Evolutionary conservation across 2,113 vertebrate genomes (phyloP), one percentile per base, ranked within the genome.

Genomic region (Pterophyllum scalare): DNA sequence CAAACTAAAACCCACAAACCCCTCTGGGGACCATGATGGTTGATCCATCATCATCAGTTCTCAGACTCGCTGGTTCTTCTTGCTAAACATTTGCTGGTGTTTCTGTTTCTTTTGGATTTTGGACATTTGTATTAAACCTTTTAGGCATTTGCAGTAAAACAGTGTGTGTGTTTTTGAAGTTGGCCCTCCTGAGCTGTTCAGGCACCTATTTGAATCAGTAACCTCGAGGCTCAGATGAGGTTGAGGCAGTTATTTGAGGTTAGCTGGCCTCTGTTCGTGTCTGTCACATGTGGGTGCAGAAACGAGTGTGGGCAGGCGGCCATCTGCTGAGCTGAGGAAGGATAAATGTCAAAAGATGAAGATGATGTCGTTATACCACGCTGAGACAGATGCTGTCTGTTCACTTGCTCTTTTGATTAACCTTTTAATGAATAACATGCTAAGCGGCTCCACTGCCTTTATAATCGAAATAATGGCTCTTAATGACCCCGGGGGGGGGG

Each of bases 231-330:
- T 57, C 8, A 28, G 70, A 20, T 59, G 49, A 24, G 43, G 62
- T 13, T 62, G 12, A 82, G 75, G 83, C 87, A 28, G 89, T 89
- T 88, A 77, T 46, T 64, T 89, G 86, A 79, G 83, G 90, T 87
- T 75, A n/a, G 12, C 56, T 70, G 56, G 28, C 20, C 79, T 56
- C 17, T 79, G 59, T n/a, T 43, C 20, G 49, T 24, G 84, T 91
- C 84, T 89, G 67, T 79, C 80, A 80, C 81, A 59, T 81, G 88
- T 92, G 79, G 91, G 90, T 2, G 28, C 1, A 28, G n/a, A 88
- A 57, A 46, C n/a, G 20, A 65, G 35, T 35, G 81, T 62, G 7
- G 87, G 80, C 76, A 19, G 81, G 31, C n/a, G n/a, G 56, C 79
- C 3, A 40, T 43, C 78, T 67, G 59, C 31, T 9, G 8, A 58